Evolutionary conservation across 2,888 invertebrate species (phyloP).

Genomic region (Erannis defoliaria): DNA sequence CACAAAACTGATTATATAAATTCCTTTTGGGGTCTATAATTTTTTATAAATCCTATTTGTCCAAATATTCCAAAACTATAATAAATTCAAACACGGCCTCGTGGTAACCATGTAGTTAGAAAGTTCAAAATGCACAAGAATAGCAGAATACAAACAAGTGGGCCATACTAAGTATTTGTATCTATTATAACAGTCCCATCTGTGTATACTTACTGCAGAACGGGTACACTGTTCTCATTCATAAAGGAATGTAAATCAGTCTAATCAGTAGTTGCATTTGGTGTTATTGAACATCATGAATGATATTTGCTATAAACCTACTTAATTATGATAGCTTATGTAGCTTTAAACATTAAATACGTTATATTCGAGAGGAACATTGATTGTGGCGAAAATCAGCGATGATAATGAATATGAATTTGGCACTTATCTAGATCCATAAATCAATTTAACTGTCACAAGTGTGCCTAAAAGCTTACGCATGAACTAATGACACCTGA

Average conservation of each 20-base stretch:
- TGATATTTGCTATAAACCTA: slow-evolving; percentile 26
- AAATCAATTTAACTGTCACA: slow-evolving; percentile 48
- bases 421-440: slow-evolving; percentile 62
- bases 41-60: slow-evolving; percentile 39
- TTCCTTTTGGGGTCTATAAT: slow-evolving; percentile 33
- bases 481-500: slow-evolving; percentile 34
- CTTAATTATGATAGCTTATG: slow-evolving; percentile 49
- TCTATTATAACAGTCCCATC: slow-evolving; percentile 6
- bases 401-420: slow-evolving; percentile 61
- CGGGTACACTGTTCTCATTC: slow-evolving; percentile 33
- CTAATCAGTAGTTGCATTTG: slow-evolving; percentile 61
- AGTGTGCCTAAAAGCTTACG: slow-evolving; percentile 44
- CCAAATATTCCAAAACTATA: slow-evolving; percentile 35
- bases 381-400: slow-evolving; percentile 52
- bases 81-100: slow-evolving; percentile 37
- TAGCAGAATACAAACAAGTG: slow-evolving; percentile 20
- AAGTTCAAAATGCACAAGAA: slow-evolving; percentile 44
- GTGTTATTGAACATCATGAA: slow-evolving; percentile 47
- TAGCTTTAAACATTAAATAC: slow-evolving; percentile 46
- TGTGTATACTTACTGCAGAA: slow-evolving; percentile 32
- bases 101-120: slow-evolving; percentile 9
- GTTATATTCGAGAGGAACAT: slow-evolving; percentile 69
- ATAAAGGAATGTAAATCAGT: slow-evolving; percentile 69
- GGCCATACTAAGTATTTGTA: slow-evolving; percentile 1
- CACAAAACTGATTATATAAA: slow-evolving; percentile 40